Evolutionary conservation across 2,797 vertebrate genomes (phyloP), one percentile per base, ranked within the genome.

Genomic region (Heterohyrax brucei): DNA sequence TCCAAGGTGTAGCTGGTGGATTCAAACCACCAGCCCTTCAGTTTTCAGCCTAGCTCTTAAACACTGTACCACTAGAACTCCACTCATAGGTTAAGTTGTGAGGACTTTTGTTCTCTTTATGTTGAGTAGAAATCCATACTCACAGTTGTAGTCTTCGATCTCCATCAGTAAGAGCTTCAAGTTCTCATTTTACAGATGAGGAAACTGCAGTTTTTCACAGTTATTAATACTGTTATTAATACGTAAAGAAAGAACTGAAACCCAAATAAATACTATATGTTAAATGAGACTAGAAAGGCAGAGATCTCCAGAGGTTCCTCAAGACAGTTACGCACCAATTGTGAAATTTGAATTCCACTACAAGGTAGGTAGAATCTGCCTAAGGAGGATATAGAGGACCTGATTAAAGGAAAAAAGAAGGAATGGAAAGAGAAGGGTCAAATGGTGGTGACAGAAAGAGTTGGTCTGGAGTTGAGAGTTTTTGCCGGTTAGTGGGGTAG

Each of bases 181-280:
- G 53, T 56, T 56, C 53, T 56, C 53, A 13, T 56, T 95, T 87
- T 85, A 90, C 2, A n/a, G 33, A 76, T 87, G 6, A 16, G 12
- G 30, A 44, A 59, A 94, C 59, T 53, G 3, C 66, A 83, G 10
- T 64, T 86, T 10, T 94, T 89, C 39, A 19, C 0, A 48, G 19
- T 66, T 91, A 89, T 46, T 18, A 70, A 33, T 30, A 19, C 0
- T 39, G 19, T 66, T 91, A 89, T 46, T 18, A 70, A 33, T 30
- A 70, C 18, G 46, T 12, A 6, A 10, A 80, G n/a, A 30, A 91
- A 48, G 33, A 91, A 86, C 72, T 94, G 53, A 95, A 92, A 44
- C 10, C 28, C 61, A 1, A 79, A 24, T 61, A 68, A 22, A 90
- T 4, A 68, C 30, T 62, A 79, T 26, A 10, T 68, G 14, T 76